These are phyloP conservation scores for Saccopteryx leptura DNA, from an alignment of 2,113 vertebrate genomes.

Conservation along the genomic window DNA sequence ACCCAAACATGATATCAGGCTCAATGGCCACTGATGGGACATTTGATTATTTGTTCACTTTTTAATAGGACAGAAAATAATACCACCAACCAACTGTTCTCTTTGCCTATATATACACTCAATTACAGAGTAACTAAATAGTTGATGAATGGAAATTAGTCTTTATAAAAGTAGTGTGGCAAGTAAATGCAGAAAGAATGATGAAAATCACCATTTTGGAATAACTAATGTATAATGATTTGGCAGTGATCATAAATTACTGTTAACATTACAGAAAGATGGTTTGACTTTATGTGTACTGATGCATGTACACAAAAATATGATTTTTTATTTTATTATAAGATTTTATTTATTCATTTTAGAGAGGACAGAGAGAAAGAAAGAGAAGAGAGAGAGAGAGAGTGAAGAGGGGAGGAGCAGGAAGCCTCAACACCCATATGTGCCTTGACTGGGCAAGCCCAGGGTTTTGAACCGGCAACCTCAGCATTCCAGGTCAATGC, in stretches of 20 bases:
- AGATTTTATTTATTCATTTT: too few relatives aligned
- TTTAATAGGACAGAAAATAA: not conserved
- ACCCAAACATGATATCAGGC: not conserved
- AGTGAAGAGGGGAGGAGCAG: too few relatives aligned
- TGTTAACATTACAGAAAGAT: not conserved
- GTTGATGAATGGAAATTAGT: not conserved
- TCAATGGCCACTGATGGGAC: not conserved
- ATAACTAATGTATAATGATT: conserved; percentile 6
- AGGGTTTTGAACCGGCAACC: too few relatives aligned
- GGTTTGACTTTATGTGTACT: not conserved
- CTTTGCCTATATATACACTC: not conserved
- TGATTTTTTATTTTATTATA: too few relatives aligned
- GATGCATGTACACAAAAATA: not conserved
- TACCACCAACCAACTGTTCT: not conserved
- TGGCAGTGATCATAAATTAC: not conserved
- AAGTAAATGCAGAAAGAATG: not conserved
- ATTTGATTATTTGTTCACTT: not conserved
- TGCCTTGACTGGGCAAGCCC: too few relatives aligned
- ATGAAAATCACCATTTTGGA: not conserved
- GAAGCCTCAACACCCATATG: too few relatives aligned
- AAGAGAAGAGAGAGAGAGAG: too few relatives aligned
- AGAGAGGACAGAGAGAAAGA: too few relatives aligned
- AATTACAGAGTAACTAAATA: not conserved
- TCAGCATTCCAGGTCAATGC: too few relatives aligned
- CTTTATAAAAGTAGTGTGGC: not conserved